Evolutionary conservation across 2,797 vertebrate genomes (phyloP).

Genomic region (Florisuga fusca): DNA sequence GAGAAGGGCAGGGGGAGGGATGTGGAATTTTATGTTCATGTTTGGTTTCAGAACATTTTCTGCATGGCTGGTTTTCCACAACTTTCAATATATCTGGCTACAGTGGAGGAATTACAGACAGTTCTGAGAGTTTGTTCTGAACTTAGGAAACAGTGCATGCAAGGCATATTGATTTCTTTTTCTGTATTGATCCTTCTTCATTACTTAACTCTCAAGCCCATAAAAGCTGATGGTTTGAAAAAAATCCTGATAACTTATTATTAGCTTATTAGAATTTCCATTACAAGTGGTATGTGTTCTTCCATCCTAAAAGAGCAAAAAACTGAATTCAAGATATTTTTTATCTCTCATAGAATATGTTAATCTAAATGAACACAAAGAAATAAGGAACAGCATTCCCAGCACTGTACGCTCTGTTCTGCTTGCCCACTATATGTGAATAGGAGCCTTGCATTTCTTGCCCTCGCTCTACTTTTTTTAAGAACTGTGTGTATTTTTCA

Average conservation of each 20-base stretch:
- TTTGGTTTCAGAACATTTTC: constrained; percentile 11
- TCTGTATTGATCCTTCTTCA: constrained; percentile 16
- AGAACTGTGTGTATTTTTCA: not conserved
- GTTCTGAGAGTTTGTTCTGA: not conserved
- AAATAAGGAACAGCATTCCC: not conserved
- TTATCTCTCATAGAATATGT: not conserved
- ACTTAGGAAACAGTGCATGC: not conserved
- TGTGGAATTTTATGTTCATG: not conserved
- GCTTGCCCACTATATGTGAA: not conserved
- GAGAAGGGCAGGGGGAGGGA: too few species aligned
- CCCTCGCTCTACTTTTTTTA: not conserved
- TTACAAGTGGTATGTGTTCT: not conserved
- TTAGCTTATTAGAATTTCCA: constrained; percentile 15
- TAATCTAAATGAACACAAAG: not conserved
- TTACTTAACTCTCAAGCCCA: constrained; percentile 35
- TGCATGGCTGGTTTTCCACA: not conserved
- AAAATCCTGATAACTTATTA: not conserved
- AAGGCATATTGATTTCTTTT: constrained; percentile 34
- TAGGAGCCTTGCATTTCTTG: not conserved
- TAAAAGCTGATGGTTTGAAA: constrained; percentile 15
- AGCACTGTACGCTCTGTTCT: not conserved
- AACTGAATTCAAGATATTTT: not conserved
- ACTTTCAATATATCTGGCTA: not conserved
- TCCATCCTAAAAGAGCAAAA: not conserved
- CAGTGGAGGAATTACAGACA: not conserved